These are phyloP conservation scores for Craseonycteris thonglongyai DNA, from an alignment of 2,113 vertebrate species.

Conservation along the genomic window DNA sequence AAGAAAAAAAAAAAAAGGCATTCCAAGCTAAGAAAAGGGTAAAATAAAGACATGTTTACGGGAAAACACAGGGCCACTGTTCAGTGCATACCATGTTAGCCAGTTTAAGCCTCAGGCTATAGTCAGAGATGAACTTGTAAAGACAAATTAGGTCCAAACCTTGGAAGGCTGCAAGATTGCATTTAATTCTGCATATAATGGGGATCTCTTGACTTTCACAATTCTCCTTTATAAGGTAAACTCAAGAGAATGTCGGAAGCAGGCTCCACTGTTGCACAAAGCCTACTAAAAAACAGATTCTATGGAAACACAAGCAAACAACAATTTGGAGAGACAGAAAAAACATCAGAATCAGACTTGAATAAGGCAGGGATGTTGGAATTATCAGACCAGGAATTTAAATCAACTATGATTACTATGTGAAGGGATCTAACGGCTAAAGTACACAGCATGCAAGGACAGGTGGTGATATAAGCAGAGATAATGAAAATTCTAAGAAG, in stretches of 20 bases:
- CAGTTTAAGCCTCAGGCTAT: background rate
- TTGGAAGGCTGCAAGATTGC: background rate
- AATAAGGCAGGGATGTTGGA: background rate
- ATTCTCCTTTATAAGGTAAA: background rate
- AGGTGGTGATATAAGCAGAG: background rate
- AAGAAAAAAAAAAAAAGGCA: background rate
- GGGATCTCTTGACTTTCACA: background rate
- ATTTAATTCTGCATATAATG: background rate
- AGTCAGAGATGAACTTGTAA: background rate
- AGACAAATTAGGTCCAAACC: background rate
- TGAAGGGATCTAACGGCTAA: background rate
- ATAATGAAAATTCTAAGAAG: background rate
- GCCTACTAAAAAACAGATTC: background rate
- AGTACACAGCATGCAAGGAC: background rate
- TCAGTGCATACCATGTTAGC: background rate
- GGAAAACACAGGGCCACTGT: background rate
- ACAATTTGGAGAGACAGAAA: background rate
- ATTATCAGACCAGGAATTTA: background rate
- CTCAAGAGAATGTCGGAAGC: background rate
- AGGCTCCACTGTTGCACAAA: fast-evolving
- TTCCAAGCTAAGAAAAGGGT: background rate
- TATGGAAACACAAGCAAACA: background rate
- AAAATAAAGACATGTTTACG: background rate
- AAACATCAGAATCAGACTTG: background rate
- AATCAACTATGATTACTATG: background rate